These are phyloP conservation scores for Laspeyria flexula DNA, from an alignment of 2,888 invertebrate species.

Conservation along the genomic window DNA sequence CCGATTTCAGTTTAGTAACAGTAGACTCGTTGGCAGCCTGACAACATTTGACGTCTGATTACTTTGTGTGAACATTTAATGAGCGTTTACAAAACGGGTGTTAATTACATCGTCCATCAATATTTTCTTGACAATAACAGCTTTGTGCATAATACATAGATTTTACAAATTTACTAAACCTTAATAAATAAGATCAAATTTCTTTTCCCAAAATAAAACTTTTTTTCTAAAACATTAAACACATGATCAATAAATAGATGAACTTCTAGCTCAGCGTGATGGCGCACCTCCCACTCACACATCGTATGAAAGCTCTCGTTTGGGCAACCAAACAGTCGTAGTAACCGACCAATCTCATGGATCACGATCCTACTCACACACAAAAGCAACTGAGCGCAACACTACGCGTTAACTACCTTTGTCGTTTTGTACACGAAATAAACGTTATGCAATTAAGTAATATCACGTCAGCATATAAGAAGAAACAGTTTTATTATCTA, in stretches of 20 bases:
- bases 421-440: conserved; percentile 21
- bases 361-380: conserved; percentile 27
- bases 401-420: conserved; percentile 30
- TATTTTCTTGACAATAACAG: conserved; percentile 32
- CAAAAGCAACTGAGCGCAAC: conserved; percentile 37
- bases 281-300: conserved; percentile 25
- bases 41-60: conserved; percentile 43
- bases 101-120: conserved; percentile 40
- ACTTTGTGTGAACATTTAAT: conserved; percentile 30
- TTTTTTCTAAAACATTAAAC: conserved; percentile 14
- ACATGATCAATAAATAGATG: conserved; percentile 27
- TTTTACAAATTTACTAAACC: conserved; percentile 8
- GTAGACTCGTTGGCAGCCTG: conserved; percentile 42
- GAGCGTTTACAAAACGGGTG: conserved; percentile 32
- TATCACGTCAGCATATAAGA: conserved; percentile 30
- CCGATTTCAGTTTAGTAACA: conserved; percentile 35
- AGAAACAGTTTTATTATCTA: conserved; percentile 32
- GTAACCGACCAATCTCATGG: conserved; percentile 16
- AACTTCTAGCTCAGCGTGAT: conserved; percentile 30
- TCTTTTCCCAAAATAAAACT: conserved; percentile 9
- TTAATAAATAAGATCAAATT: conserved; percentile 9
- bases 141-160: conserved; percentile 33
- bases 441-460: conserved; percentile 27
- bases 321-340: conserved; percentile 18
- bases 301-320: conserved; percentile 18